Evolutionary conservation across 2,113 vertebrate genomes (phyloP), one percentile per base, ranked within the genome.

Genomic region (Mesembrinibis cayennensis): DNA sequence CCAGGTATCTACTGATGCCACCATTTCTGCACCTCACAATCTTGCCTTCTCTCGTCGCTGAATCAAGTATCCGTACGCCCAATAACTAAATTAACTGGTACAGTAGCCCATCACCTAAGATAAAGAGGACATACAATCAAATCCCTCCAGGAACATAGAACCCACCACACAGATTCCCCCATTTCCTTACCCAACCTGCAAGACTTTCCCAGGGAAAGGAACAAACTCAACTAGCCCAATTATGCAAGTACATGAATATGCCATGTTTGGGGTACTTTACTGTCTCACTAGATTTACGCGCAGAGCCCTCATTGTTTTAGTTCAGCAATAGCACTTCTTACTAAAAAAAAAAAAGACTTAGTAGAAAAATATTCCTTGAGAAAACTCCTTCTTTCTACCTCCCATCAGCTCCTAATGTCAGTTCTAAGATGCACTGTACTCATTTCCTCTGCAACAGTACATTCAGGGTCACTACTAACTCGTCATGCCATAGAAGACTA

Each of bases 401-500:
- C 38, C 38, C 11, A 69, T 23, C 29, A 81, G 49, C 34, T 93
- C 72, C n/a, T 19, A 36, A 59, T 29, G 11, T 36, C 50, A 20
- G 16, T 34, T 74, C 34, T 38, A 52, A 32, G 27, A 70, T 8
- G 29, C 20, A 42, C 21, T 47, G 29, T 44, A 56, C 27, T 36
- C 14, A 47, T 22, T 65, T 59, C 30, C 67, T 82, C 67, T 47
- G 44, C 58, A 77, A 23, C 14, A 26, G 34, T 44, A 52, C 10
- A 21, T 27, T 78, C 3, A 13, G 14, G 17, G 9, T 81, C 63
- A 29, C 63, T 22, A 45, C 14, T 38, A 85, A 71, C 23, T 40
- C 42, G 40, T 4, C 25, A 15, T 4, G 16, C 17, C 2, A 0
- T 1, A 85, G 30, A 7, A 71, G 61, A 58, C 30, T 20, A 2